Evolutionary conservation across 2,888 invertebrate species (phyloP), one percentile per base, ranked within the genome.

Genomic region (Ochropacha duplaris): DNA sequence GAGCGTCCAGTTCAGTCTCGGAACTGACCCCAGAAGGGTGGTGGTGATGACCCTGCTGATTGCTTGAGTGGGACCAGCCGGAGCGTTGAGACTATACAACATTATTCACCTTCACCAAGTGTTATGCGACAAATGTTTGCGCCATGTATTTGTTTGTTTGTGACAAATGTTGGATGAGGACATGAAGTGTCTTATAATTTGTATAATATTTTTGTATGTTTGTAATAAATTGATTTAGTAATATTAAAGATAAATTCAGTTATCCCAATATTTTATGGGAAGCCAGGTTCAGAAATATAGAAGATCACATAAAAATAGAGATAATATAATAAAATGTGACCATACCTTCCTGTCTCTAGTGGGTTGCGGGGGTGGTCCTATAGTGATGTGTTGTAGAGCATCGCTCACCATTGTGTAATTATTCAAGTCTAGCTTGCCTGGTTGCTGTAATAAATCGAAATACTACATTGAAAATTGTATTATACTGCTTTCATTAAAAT

Each of bases 361-460:
- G 16, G 44, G 69, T 74, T 94, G 82, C 72, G 94, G 79, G 66
- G 94, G 87, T 0, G 94, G 88, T 74, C 93, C 87, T 72, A 94
- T 92, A 0, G 92, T 92, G 90, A 94, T 95, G 77, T 94, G 94
- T 66, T 95, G 95, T 52, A 98, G 95, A 5, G 97, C 97, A 81
- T 98, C 97, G 74, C 97, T 97, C 61, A 98, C 97, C 87, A 97
- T 95, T 54, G 96, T 96, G 86, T 96, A 98, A 84, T 97, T 97
- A 86, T 97, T 97, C 94, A 97, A 93, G 83, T 98, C 97, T 81
- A 98, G 89, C 90, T 97, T 97, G 59, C 98, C 98, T 16, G 98
- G 97, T 95, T 97, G 97, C 94, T 96, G 82, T 9, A 19, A 44
- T 2, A 44, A 44, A 44, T n/a, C 16, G n/a, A 44, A n/a, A 14